A percentile compares a stretch with the other conserved stretches of the same genome.
Conservation (phyloP, 2,113 vertebrate species). For the Mormyrus iriodes region DNA sequence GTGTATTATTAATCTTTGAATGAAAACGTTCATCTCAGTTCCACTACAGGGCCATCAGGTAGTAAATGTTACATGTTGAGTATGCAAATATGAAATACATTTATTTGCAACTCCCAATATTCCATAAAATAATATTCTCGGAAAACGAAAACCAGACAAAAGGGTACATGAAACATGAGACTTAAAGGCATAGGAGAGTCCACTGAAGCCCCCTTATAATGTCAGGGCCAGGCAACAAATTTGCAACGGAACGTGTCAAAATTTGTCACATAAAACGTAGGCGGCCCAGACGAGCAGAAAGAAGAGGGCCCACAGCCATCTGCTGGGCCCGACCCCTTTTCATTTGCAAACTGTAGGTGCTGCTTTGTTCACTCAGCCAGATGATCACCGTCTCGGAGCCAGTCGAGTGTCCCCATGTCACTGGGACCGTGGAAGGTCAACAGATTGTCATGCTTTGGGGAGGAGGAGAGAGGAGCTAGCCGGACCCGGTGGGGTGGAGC, state of each 20-base stretch:
- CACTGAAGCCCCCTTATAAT: constrained; percentile 21
- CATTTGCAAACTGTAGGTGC: constrained; percentile 45
- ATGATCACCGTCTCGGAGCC: constrained; percentile 54
- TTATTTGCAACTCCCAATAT: neutral
- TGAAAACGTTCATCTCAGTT: neutral
- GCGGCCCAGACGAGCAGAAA: constrained; percentile 53
- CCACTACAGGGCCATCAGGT: too few relatives aligned
- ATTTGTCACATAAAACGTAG: constrained; percentile 64
- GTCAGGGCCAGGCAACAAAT: constrained; percentile 50
- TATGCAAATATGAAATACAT: too few relatives aligned
- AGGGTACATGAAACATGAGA: neutral
- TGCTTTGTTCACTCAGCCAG: constrained; percentile 55
- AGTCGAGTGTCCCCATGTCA: constrained; percentile 49
- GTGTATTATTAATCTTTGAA: neutral
- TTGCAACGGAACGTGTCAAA: constrained; percentile 57
- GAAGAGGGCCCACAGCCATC: constrained; percentile 56
- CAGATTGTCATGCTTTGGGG: constrained; percentile 61
- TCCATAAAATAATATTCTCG: neutral
- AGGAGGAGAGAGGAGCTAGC: constrained; percentile 42
- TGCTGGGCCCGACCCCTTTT: constrained; percentile 50
- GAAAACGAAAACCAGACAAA: neutral
- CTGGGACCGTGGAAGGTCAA: constrained; percentile 53
- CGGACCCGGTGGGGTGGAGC: constrained; percentile 60
- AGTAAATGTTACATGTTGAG: too few relatives aligned
- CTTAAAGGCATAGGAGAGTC: too few relatives aligned